Percentiles rank a stretch among this genome's conserved stretches.
These are phyloP conservation scores for Eulacestoma nigropectus DNA, from an alignment of 2,113 vertebrate species.

Conservation along the genomic window DNA sequence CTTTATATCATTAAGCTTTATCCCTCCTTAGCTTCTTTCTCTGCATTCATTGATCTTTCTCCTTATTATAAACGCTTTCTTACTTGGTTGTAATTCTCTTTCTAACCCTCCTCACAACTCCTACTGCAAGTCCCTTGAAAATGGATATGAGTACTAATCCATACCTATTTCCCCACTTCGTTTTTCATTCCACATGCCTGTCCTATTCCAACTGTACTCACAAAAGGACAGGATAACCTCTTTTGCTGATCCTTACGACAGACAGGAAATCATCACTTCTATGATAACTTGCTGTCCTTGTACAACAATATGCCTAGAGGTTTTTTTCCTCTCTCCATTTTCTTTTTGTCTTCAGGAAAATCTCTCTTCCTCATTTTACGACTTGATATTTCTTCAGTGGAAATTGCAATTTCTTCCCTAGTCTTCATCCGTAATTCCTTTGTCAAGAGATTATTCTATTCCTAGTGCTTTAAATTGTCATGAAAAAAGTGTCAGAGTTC, in stretches of 20 bases:
- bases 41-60: background rate
- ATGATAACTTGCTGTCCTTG: accelerated
- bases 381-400: background rate
- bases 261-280: background rate
- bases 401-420: background rate
- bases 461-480: background rate
- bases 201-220: background rate
- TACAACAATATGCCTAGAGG: background rate
- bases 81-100: background rate
- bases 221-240: background rate
- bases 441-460: background rate
- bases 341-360: background rate
- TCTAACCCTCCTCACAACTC: background rate
- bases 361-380: background rate
- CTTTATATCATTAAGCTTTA: background rate
- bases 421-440: background rate
- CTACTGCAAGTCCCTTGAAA: background rate
- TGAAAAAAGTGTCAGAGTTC: background rate
- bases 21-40: background rate
- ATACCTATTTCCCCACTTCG: background rate
- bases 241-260: background rate
- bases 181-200: background rate
- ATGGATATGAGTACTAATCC: background rate
- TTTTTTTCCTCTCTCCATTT: background rate
- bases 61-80: background rate